phyloP scores from a whole-genome alignment of 2,113 vertebrate species.

The Mionectes macconnelli region DNA sequence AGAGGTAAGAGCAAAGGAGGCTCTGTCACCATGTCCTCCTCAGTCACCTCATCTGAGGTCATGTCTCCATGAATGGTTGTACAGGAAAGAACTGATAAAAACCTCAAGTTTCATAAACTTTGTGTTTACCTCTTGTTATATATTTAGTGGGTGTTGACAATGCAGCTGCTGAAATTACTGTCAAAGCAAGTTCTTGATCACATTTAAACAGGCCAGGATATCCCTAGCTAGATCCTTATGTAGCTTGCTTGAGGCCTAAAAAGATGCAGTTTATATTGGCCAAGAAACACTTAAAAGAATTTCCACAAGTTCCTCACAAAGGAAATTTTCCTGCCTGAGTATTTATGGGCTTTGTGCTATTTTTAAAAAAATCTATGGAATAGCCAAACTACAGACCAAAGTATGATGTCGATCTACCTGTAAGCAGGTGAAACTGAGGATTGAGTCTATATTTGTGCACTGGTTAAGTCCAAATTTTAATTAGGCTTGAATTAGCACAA shows the following conservation, averaged over 20 bases:
- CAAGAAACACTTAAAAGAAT: background rate
- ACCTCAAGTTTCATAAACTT: background rate
- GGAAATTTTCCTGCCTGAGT: background rate
- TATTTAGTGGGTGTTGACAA: background rate
- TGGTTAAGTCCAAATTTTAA: background rate
- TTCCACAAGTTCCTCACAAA: background rate
- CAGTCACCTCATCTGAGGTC: background rate
- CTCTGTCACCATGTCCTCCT: background rate
- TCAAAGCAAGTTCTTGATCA: background rate
- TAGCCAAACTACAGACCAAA: background rate
- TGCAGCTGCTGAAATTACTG: background rate
- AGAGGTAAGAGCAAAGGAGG: constrained; percentile 78
- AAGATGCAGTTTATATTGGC: background rate
- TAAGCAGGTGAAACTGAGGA: background rate
- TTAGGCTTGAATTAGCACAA: background rate
- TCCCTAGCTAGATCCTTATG: background rate
- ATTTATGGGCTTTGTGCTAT: background rate
- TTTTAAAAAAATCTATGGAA: background rate
- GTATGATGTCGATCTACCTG: background rate
- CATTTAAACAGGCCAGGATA: background rate
- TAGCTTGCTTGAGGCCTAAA: background rate
- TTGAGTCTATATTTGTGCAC: background rate
- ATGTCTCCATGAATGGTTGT: background rate
- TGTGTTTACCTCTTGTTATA: background rate
- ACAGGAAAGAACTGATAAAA: background rate